phyloP scores from a whole-genome alignment of 2,113 vertebrate species.

The Tursiops truncatus region DNA sequence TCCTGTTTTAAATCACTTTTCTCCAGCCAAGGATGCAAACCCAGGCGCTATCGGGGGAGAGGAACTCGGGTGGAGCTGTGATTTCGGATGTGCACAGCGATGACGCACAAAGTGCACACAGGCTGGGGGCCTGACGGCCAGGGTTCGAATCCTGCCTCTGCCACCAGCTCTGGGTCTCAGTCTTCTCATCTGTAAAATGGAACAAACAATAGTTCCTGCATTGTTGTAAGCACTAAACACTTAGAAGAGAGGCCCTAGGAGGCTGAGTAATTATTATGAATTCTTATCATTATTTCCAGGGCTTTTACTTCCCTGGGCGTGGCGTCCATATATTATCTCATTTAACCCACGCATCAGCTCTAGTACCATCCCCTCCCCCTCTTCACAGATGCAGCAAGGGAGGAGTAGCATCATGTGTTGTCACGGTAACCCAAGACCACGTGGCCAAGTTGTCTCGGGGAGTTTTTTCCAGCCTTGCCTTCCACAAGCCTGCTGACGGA shows the following conservation, averaged over 20 bases:
- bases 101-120: accelerated
- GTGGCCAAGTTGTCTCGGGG: accelerated
- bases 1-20: not conserved
- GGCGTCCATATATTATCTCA: accelerated
- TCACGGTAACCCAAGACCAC: accelerated
- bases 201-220: accelerated
- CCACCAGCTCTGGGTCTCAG: not conserved
- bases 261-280: not conserved
- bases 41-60: not conserved
- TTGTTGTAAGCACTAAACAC: not conserved
- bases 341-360: not conserved
- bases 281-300: not conserved
- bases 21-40: not conserved
- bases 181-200: not conserved
- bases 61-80: not conserved
- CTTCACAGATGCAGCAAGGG: not conserved
- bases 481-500: not conserved
- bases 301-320: not conserved
- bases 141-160: not conserved
- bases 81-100: not conserved
- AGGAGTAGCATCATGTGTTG: accelerated
- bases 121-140: not conserved
- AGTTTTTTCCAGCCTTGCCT: not conserved
- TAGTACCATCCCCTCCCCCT: not conserved
- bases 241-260: not conserved